Conservation (phyloP, 1,140 invertebrate genomes). For the Prorops nasuta region DNA sequence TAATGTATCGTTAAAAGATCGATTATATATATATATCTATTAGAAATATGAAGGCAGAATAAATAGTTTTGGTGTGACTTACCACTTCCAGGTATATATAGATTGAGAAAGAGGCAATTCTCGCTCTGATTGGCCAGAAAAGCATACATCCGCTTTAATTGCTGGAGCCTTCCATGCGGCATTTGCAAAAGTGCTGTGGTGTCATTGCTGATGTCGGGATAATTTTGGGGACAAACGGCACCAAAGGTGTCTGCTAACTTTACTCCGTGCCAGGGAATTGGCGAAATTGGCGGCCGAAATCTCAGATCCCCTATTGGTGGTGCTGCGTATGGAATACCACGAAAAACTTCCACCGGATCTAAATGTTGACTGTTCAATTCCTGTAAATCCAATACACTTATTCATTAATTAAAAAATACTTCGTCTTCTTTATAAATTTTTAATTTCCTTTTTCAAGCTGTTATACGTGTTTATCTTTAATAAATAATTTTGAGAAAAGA, state of each 20-base stretch:
- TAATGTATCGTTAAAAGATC: too few species aligned
- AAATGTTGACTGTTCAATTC: constrained; percentile 73
- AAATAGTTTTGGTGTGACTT: constrained; percentile 39
- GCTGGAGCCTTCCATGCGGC: constrained; percentile 68
- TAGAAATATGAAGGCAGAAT: not conserved
- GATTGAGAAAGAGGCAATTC: constrained; percentile 87
- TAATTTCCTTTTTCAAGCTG: not conserved
- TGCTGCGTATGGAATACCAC: constrained; percentile 81
- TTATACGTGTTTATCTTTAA: not conserved
- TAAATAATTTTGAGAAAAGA: not conserved
- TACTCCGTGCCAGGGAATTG: constrained; percentile 70
- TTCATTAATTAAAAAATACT: not conserved
- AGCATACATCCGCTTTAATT: constrained; percentile 65
- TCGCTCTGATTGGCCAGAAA: constrained; percentile 79
- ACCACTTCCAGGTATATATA: constrained; percentile 83
- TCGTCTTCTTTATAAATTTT: not conserved
- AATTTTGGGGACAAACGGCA: constrained; percentile 75
- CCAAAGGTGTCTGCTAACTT: constrained; percentile 72
- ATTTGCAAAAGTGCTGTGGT: constrained; percentile 67
- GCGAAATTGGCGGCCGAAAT: constrained; percentile 68
- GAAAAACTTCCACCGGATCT: constrained; percentile 79
- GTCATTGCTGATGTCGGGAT: constrained; percentile 71
- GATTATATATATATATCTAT: not conserved
- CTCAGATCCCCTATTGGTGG: constrained; percentile 71
- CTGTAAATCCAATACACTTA: too few species aligned